Percentiles rank a stretch among this genome's conserved stretches.
Conservation (phyloP, 2,113 vertebrate genomes). For the Heterochromis multidens region DNA sequence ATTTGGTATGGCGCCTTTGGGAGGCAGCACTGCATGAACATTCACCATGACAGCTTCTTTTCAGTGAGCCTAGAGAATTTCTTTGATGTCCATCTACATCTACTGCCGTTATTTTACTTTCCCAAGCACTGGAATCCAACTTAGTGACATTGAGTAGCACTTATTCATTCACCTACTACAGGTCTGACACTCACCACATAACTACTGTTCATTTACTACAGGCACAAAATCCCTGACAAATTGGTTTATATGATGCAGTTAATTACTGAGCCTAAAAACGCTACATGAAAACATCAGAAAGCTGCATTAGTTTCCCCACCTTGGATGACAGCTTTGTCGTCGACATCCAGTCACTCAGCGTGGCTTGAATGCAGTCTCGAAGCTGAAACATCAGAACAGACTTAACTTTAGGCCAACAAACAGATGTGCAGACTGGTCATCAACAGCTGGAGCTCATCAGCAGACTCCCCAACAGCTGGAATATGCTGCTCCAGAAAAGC, state of each 20-base stretch:
- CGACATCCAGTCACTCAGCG: conserved; percentile 88
- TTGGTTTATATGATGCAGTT: not conserved
- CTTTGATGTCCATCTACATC: conserved; percentile 42
- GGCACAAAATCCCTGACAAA: not conserved
- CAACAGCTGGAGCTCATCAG: not conserved
- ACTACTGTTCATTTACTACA: not conserved
- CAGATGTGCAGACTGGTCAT: not conserved
- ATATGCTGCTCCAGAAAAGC: accelerated
- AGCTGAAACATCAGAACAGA: conserved; percentile 77
- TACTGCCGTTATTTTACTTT: conserved; percentile 29
- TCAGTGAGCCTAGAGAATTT: conserved; percentile 29
- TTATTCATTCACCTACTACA: not conserved
- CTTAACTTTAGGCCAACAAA: not conserved
- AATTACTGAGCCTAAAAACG: accelerated
- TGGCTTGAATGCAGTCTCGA: conserved; percentile 92
- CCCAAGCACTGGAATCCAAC: not conserved
- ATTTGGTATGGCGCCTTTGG: conserved; percentile 44
- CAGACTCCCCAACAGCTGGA: not conserved
- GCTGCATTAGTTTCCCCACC: conserved; percentile 64
- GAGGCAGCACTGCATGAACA: conserved; percentile 66
- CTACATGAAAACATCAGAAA: not conserved
- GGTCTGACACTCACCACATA: not conserved
- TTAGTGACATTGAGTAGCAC: not conserved
- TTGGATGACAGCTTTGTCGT: conserved; percentile 69
- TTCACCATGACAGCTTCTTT: conserved; percentile 70